phyloP scores from a whole-genome alignment of 2,113 vertebrate genomes.

The Falco punctatus region DNA sequence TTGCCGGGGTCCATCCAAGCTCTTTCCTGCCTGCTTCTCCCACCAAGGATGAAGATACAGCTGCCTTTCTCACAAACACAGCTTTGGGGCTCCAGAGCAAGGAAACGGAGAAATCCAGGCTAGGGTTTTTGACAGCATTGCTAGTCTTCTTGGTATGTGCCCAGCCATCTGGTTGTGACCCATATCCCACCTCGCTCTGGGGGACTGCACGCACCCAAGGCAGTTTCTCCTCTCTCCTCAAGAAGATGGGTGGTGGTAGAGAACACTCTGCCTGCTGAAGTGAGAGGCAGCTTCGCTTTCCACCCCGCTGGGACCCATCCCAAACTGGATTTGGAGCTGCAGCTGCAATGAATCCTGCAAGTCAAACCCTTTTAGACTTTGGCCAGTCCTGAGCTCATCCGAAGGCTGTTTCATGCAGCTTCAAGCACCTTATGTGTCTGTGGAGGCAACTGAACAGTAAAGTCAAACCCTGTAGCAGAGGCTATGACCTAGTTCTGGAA shows the following conservation, averaged over 20 bases:
- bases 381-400: neutral
- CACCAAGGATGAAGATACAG: neutral
- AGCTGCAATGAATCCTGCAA: neutral
- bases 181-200: neutral
- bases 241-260: neutral
- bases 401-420: neutral
- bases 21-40: neutral
- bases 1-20: neutral
- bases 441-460: neutral
- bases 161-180: neutral
- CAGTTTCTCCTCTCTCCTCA: neutral
- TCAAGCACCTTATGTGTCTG: neutral
- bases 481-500: neutral
- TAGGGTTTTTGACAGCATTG: neutral
- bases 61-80: neutral
- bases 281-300: neutral
- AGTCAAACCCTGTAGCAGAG: neutral
- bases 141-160: rapidly evolving
- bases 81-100: neutral
- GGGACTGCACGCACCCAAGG: neutral
- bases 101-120: neutral
- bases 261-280: neutral
- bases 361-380: neutral
- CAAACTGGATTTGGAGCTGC: neutral
- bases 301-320: neutral